Evolutionary conservation across 2,113 vertebrate species (phyloP), one percentile per base, ranked within the genome.

Genomic region (Thunnus maccoyii): DNA sequence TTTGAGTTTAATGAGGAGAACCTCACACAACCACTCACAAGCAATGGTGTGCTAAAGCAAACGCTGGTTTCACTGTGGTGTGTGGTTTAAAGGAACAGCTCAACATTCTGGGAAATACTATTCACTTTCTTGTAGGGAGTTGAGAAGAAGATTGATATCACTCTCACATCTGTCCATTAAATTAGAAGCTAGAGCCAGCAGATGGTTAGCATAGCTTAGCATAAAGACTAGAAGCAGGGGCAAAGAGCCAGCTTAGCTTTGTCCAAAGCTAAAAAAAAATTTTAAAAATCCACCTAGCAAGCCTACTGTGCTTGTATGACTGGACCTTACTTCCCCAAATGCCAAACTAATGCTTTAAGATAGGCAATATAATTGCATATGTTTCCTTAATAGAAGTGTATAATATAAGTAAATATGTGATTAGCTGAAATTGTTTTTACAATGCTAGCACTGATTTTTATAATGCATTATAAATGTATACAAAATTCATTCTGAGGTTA

Each of bases 1-100:
- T 84, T 64, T 76, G 36, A 44, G 64, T 82, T 79, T 68, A 79
- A 69, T 55, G 57, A 70, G 15, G 15, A 13, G 30, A 75, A 54
- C 32, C 60, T 76, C 14, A 52, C 16, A 17, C 54, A 55, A 46
- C 50, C 47, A 47, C 10, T 30, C 4, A 30, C 17, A 4, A 22
- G 32, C 36, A 58, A 20, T 58, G 14, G 65, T 60, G 68, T 76
- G 18, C 30, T 44, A 18, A 47, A 68, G 58, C 12, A 25, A 57
- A 47, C 44, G 18, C n/a, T 36, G 47, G 55, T 60, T 69, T 27
- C 4, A 25, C 16, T 52, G 27, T 20, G 6, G n/a, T 63, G 11
- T 54, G 14, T 57, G 54, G 15, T 25, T 68, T 44, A 16, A 30
- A 57, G 18, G 25, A 58, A 9, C 36, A 41, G 36, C 8, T 8